Evolutionary conservation across 1,140 invertebrate species (phyloP), one percentile per base, ranked within the genome.

Genomic region (Chlorops oryzae): DNA sequence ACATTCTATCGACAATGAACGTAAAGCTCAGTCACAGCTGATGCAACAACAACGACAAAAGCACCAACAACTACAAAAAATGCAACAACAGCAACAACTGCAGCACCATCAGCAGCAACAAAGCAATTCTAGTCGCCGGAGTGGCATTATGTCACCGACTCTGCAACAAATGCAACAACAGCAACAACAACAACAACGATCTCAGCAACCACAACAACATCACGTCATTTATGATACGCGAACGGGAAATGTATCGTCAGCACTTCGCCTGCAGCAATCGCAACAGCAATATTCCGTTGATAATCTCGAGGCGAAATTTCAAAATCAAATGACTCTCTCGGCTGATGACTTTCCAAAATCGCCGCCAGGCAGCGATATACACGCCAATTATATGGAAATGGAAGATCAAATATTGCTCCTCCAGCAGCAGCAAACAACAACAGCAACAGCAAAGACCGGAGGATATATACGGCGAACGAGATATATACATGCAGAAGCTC

Each of bases 1-100:
- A 46, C 75, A 79, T 61, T 74, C 72, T 53, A 70, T 58, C 24
- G 66, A 59, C 21, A 71, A 70, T 47, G 71, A 67, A 53, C 55
- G 61, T 25, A 63, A 58, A 41, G 52, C 70, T 17, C 71, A 73
- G 22, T 56, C 58, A 32, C 48, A 53, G 35, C 54, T 47, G 24
- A 54, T 41, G 9, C 55, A 37, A 56, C 63, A 53, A 12, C 43
- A 50, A 18, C 23, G n/a, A n/a, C n/a, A n/a, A n/a, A n/a, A n/a
- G n/a, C n/a, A n/a, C n/a, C n/a, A n/a, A n/a, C n/a, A n/a, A n/a
- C n/a, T n/a, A n/a, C n/a, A n/a, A n/a, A n/a, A n/a, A n/a, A n/a
- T n/a, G n/a, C n/a, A n/a, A n/a, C n/a, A n/a, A n/a, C n/a, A n/a
- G n/a, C n/a, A n/a, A n/a, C n/a, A n/a, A n/a, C n/a, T n/a, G n/a